Base-by-base conservation (phyloP, 2,113 vertebrate genomes). In the Strigops habroptila region DNA sequence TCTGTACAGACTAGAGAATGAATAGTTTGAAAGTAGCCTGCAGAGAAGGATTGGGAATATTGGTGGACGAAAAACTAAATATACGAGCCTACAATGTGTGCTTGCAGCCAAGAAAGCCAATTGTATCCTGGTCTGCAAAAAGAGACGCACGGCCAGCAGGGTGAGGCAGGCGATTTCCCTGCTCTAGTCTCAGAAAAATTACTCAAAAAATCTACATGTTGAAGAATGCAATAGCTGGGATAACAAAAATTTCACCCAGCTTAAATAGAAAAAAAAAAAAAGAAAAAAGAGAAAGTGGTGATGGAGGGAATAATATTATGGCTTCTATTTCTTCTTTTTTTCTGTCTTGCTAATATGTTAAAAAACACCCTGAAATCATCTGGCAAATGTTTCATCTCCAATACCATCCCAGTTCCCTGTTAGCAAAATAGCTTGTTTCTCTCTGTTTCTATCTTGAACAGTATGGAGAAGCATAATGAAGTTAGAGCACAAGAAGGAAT, bases 321-420 rank as follows among this genome's bases (percentile, higher is more conserved):
- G 28, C 35, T 77, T 43, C 16, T 44, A 4, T 67, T 24, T 63
- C 5, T 52, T 49, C 18, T 39, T 43, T 69, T 46, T 33, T 68
- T 14, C 5, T 48, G 25, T 80, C 35, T 63, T 57, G 10, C 6
- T 60, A 39, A 24, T n/a, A 39, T 10, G 3, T 23, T 28, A 62
- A 83, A 68, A 60, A 31, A 3, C 22, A 17, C 15, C 0, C 16
- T 22, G 10, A 33, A 65, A n/a, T 3, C 13, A 16, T 46, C 16
- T 30, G 19, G 14, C 62, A 78, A 49, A 39, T 37, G 0, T 77
- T 53, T 43, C 6, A 39, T 12, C 6, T 39, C 21, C 4, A 62
- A 30, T 6, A 48, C 2, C 22, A 19, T 1, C 4, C 30, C 46
- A 55, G n/a, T 27, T 65, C 1, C 1, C 4, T 55, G 4, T 60